phyloP scores from a whole-genome alignment of 1,140 invertebrate species.

The Acromyrmex echinatior region DNA sequence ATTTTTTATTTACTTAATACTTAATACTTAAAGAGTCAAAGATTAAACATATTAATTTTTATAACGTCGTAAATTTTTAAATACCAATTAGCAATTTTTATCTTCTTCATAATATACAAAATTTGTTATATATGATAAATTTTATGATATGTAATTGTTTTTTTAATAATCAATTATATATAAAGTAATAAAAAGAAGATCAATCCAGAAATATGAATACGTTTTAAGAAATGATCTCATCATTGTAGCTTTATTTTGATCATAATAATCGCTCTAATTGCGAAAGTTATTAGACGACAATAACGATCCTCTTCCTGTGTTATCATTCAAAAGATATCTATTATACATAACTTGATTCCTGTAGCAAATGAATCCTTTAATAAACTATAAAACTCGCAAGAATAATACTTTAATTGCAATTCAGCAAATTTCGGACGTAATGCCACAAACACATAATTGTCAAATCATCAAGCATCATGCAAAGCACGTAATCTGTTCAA shows the following conservation, averaged over 20 bases:
- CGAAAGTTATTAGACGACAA: background rate
- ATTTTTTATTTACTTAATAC: background rate
- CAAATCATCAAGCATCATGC: constrained; percentile 18
- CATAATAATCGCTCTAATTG: background rate
- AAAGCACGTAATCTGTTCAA: constrained; percentile 28
- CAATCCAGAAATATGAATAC: too few species aligned
- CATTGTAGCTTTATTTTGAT: background rate
- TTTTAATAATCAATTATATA: too few species aligned
- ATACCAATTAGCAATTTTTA: too few species aligned
- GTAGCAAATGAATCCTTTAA: background rate
- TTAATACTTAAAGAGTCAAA: too few species aligned
- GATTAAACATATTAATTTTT: too few species aligned
- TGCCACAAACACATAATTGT: constrained; percentile 26
- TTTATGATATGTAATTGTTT: background rate
- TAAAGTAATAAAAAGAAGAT: too few species aligned
- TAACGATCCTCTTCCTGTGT: constrained; percentile 24
- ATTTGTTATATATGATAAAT: too few species aligned
- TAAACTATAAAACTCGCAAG: background rate
- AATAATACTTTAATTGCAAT: constrained; percentile 34
- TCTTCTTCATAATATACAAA: too few species aligned
- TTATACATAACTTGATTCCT: background rate
- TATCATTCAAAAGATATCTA: background rate
- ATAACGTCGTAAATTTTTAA: too few species aligned
- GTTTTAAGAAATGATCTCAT: background rate
- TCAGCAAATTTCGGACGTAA: constrained; percentile 22